Evolutionary conservation across 2,888 invertebrate genomes (phyloP).

Genomic region (Trichopoda pennipes): DNA sequence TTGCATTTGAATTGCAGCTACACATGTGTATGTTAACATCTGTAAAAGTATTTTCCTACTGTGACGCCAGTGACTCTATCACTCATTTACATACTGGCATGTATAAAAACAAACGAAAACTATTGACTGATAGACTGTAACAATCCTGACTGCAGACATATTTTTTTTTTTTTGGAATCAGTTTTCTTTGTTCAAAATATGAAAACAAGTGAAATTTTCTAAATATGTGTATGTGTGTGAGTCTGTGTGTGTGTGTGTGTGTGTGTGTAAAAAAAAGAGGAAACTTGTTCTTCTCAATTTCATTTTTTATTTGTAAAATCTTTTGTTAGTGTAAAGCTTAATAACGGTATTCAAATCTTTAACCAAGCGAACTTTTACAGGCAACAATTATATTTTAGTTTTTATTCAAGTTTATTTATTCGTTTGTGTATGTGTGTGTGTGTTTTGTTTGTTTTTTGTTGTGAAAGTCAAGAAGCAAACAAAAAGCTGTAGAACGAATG

Average conservation of each 20-base stretch:
- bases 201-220: not conserved
- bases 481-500: constrained; percentile 1
- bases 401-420: not conserved
- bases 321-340: constrained; percentile 23
- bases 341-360: constrained; percentile 44
- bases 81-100: not conserved
- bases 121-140: constrained; percentile 50
- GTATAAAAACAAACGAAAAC: not conserved
- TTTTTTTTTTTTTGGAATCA: constrained; percentile 4
- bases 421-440: too few species aligned
- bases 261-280: not conserved
- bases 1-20: constrained; percentile 27
- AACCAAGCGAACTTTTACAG: constrained; percentile 36
- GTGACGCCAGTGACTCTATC: not conserved
- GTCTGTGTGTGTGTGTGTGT: not conserved
- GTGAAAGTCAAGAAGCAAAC: constrained; percentile 29
- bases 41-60: constrained; percentile 38
- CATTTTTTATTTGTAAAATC: not conserved
- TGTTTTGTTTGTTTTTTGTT: too few species aligned
- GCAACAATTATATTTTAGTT: constrained; percentile 5
- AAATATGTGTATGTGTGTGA: not conserved
- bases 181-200: not conserved
- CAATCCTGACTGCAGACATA: constrained; percentile 60
- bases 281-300: constrained; percentile 31
- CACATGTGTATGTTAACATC: not conserved